Percentiles rank a stretch among this genome's conserved stretches.
These are phyloP conservation scores for Rhinoderma darwinii DNA, from an alignment of 2,113 vertebrate genomes.

Conservation along the genomic window DNA sequence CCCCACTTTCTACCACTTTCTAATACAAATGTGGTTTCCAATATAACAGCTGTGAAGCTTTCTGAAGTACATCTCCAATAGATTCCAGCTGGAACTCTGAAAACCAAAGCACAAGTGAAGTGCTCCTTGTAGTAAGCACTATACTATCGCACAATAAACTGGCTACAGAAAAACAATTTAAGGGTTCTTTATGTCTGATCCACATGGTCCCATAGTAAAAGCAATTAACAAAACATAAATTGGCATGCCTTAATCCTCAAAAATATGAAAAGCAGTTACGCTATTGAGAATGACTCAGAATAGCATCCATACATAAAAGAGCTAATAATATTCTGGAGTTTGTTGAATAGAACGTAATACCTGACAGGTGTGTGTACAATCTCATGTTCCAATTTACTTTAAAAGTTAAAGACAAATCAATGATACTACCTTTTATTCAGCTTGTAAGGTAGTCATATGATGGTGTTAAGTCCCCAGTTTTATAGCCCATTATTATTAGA, in stretches of 20 bases:
- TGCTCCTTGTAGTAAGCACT: not conserved
- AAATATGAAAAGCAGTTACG: not conserved
- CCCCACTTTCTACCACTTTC: not conserved
- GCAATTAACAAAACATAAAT: not conserved
- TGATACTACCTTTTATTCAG: too few species aligned
- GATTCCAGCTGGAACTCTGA: conserved; percentile 17
- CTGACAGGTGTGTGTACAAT: not conserved
- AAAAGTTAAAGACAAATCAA: too few species aligned
- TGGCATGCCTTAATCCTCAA: not conserved
- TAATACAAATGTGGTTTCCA: conserved; percentile 1
- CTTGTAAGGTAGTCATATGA: too few species aligned
- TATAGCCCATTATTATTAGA: too few species aligned
- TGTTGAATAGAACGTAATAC: too few species aligned
- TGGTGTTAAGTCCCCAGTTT: too few species aligned
- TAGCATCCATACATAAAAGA: too few species aligned
- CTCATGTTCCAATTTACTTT: too few species aligned
- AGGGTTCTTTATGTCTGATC: not conserved
- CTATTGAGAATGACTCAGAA: not conserved
- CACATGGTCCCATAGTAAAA: not conserved
- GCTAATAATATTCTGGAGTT: too few species aligned
- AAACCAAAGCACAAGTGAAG: not conserved
- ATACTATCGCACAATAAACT: not conserved
- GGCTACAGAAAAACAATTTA: not conserved
- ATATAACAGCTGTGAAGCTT: not conserved
- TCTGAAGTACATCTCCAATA: not conserved